These are phyloP conservation scores for Leptothorax acervorum DNA, from an alignment of 2,888 invertebrate species.

Conservation along the genomic window DNA sequence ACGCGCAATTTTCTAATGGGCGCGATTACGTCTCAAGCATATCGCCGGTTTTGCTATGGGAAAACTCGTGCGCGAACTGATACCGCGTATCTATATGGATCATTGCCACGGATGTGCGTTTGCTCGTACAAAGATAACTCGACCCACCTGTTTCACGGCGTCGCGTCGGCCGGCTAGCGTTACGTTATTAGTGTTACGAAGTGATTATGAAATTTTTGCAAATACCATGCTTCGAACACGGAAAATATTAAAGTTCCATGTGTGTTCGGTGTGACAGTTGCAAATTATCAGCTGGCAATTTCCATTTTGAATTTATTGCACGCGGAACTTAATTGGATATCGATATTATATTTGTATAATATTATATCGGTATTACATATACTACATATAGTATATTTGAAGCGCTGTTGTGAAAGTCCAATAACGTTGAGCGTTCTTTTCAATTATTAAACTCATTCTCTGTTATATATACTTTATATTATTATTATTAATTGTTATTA, in stretches of 20 bases:
- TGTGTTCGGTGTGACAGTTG: not conserved
- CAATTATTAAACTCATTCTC: not conserved
- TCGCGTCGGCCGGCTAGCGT: not conserved
- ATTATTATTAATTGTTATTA: constrained; percentile 12
- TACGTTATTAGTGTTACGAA: constrained; percentile 11
- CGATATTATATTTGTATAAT: no score
- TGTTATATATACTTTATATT: not conserved
- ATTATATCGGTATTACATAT: no score
- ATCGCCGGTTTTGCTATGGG: not conserved
- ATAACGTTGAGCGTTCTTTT: not conserved
- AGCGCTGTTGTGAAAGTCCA: not conserved
- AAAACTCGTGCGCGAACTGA: constrained; percentile 19
- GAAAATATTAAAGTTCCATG: not conserved
- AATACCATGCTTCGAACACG: not conserved
- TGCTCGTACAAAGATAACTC: not conserved
- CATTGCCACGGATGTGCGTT: constrained; percentile 20
- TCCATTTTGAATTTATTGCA: not conserved
- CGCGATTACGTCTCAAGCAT: constrained; percentile 18
- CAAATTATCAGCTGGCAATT: constrained; percentile 10
- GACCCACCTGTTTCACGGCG: constrained; percentile 3
- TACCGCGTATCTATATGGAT: constrained; percentile 27
- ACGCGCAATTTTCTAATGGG: constrained; percentile 14
- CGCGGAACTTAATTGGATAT: not conserved
- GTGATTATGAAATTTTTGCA: constrained; percentile 10
- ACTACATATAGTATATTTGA: not conserved